Evolutionary conservation across 2,797 vertebrate genomes (phyloP).

Genomic region (Lemur catta): DNA sequence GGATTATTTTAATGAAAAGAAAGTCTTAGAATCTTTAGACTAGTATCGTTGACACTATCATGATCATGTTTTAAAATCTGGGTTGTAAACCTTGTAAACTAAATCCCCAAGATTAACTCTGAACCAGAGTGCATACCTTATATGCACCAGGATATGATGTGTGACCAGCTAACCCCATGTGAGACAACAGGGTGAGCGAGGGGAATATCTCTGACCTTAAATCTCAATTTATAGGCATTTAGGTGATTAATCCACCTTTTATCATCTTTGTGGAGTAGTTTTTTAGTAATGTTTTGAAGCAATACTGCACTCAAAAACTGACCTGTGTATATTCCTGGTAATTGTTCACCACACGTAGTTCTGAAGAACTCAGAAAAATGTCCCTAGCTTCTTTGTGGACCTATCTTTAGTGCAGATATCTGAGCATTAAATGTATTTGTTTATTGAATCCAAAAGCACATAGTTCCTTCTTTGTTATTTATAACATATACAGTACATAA

Average conservation of each 20-base stretch:
- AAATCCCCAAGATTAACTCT: slow-evolving; percentile 54
- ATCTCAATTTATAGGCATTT: slow-evolving; percentile 10
- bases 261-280: slow-evolving; percentile 27
- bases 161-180: neutral
- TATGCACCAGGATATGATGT: neutral
- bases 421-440: slow-evolving; percentile 16
- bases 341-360: neutral
- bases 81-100: slow-evolving; percentile 35
- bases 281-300: slow-evolving; percentile 52
- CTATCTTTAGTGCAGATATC: neutral
- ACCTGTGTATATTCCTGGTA: neutral
- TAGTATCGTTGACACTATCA: slow-evolving; percentile 5
- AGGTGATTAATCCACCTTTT: slow-evolving; percentile 43
- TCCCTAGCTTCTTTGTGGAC: neutral
- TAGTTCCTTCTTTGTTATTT: slow-evolving; percentile 12
- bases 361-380: slow-evolving; percentile 1
- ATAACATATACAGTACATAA: neutral
- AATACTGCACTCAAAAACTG: slow-evolving; percentile 6
- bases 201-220: neutral
- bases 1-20: slow-evolving; percentile 33
- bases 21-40: slow-evolving; percentile 48
- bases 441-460: slow-evolving; percentile 7
- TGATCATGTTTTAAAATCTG: slow-evolving; percentile 19
- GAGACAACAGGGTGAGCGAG: neutral
- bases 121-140: neutral